phyloP scores from a whole-genome alignment of 30 jellyfish, hydroid and myxozoan genomes.

The Aurelia sp. region DNA sequence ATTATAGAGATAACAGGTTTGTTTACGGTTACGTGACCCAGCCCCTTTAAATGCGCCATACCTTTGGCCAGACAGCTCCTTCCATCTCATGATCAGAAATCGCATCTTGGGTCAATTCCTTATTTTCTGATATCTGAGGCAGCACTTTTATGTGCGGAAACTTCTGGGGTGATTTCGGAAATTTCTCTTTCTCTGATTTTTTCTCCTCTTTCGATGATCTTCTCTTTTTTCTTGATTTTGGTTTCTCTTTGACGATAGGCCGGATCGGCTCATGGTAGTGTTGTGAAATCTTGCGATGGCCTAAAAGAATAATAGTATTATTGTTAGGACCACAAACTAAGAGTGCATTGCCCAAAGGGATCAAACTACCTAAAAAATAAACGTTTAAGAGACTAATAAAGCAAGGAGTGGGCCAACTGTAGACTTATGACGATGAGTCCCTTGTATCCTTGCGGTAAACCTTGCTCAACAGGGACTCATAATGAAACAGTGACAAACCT shows the following conservation, averaged over 20 bases:
- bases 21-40: too few species aligned
- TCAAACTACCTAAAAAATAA: too few species aligned
- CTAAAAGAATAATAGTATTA: conserved; percentile 14
- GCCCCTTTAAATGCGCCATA: background rate
- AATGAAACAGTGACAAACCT: too few species aligned
- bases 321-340: too few species aligned
- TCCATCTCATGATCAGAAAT: conserved; percentile 61
- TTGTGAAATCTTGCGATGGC: conserved; percentile 82
- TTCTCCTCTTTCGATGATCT: conserved; percentile 49
- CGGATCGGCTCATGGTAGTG: conserved; percentile 89
- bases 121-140: conserved; percentile 83
- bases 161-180: conserved; percentile 81
- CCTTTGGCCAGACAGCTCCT: conserved; percentile 79
- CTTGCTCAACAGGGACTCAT: too few species aligned
- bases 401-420: too few species aligned
- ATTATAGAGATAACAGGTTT: too few species aligned
- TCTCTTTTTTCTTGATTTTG: conserved; percentile 35
- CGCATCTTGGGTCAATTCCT: conserved; percentile 65
- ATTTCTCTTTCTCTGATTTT: conserved; percentile 63
- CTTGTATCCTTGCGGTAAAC: too few species aligned
- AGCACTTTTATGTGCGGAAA: conserved; percentile 66
- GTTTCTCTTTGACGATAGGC: conserved; percentile 68
- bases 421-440: too few species aligned
- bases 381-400: too few species aligned
- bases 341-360: too few species aligned